Conservation (phyloP, 2,797 vertebrate species). For the Galago senegalensis region DNA sequence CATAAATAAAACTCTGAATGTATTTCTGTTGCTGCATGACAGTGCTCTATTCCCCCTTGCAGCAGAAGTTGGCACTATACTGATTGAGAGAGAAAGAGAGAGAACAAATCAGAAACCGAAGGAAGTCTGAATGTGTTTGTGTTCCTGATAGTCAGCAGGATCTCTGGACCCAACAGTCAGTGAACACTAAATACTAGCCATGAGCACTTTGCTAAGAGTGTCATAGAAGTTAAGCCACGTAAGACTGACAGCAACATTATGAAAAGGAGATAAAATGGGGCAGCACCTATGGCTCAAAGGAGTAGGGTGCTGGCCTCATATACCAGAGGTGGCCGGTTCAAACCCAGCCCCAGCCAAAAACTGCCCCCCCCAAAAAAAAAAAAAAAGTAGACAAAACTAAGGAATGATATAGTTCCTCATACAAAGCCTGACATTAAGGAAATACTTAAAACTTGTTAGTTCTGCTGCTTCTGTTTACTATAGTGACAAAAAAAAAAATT, state of each 20-base stretch:
- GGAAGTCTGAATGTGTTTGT: neutral
- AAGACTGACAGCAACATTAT: neutral
- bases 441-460: neutral
- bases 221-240: neutral
- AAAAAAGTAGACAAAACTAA: neutral
- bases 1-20: neutral
- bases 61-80: neutral
- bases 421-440: slow-evolving; percentile 5
- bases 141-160: neutral
- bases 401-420: neutral
- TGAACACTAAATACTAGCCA: neutral
- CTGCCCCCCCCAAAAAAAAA: too few relatives aligned
- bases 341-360: too few relatives aligned
- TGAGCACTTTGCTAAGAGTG: neutral
- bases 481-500: neutral
- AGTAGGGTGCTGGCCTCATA: too few relatives aligned
- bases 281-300: too few relatives aligned
- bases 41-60: slow-evolving; percentile 28
- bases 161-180: neutral
- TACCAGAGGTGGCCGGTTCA: too few relatives aligned
- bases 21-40: slow-evolving; percentile 15
- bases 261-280: neutral
- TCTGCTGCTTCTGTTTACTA: neutral
- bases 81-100: neutral
- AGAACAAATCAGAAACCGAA: neutral